A percentile compares a stretch with the other conserved stretches of the same genome.
These are phyloP conservation scores for Amniataba percoides DNA, from an alignment of 2,797 vertebrate genomes.

Conservation along the genomic window DNA sequence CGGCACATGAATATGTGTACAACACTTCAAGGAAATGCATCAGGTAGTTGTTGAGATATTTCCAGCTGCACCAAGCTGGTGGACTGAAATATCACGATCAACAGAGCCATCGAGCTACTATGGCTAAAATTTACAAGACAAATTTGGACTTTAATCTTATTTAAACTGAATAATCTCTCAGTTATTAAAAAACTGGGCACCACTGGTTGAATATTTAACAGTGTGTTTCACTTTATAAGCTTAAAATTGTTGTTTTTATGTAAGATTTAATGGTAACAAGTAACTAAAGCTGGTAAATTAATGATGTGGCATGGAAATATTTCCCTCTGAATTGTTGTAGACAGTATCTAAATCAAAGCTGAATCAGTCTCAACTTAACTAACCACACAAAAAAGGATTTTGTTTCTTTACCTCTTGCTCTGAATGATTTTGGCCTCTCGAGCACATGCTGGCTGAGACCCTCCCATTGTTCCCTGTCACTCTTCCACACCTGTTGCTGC, in stretches of 20 bases:
- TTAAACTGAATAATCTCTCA: not conserved
- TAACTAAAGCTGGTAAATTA: not conserved
- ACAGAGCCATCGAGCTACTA: not conserved
- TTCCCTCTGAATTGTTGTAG: not conserved
- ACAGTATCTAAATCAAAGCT: not conserved
- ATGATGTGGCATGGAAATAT: not conserved
- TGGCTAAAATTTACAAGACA: too few relatives aligned
- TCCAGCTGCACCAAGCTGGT: not conserved
- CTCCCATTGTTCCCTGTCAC: constrained; percentile 75
- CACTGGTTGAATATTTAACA: not conserved
- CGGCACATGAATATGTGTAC: not conserved
- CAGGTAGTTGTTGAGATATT: not conserved
- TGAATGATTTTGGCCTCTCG: constrained; percentile 31
- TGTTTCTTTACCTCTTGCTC: not conserved
- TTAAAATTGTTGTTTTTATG: not conserved
- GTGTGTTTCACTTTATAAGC: not conserved
- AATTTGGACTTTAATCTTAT: not conserved
- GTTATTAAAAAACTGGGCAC: not conserved
- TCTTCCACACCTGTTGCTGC: constrained; percentile 85
- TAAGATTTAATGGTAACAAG: not conserved
- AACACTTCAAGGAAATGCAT: not conserved
- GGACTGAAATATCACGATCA: not conserved
- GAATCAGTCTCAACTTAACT: not conserved
- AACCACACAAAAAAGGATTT: not conserved
- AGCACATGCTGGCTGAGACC: constrained; percentile 45